phyloP scores from a whole-genome alignment of 2,113 vertebrate genomes.

The Cyanoderma ruficeps region DNA sequence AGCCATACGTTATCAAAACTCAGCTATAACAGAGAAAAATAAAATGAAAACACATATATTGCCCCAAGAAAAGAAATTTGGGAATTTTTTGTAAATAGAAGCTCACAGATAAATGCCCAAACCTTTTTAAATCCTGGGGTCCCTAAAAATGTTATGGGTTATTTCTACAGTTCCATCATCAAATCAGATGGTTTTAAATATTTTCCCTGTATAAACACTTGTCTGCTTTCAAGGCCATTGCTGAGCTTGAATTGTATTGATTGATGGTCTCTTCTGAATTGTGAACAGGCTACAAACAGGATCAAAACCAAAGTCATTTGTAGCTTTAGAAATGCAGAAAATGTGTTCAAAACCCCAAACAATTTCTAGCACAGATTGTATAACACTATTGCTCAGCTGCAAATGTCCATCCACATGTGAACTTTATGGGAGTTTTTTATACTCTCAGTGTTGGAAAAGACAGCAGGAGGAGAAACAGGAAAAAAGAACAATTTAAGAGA shows the following conservation, averaged over 20 bases:
- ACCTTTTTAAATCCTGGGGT: not conserved
- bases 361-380: not conserved
- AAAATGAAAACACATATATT: not conserved
- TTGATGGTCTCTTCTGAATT: not conserved
- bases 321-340: not conserved
- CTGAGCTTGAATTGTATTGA: not conserved
- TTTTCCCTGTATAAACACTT: not conserved
- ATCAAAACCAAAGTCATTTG: not conserved
- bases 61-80: not conserved
- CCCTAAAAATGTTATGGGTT: not conserved
- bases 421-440: not conserved
- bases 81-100: not conserved
- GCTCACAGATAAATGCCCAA: not conserved
- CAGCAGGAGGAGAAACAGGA: not conserved
- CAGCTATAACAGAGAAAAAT: not conserved
- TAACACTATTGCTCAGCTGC: not conserved
- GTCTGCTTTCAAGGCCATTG: not conserved
- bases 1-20: not conserved
- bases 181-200: not conserved
- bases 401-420: not conserved
- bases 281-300: not conserved
- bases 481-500: not conserved
- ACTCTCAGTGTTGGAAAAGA: not conserved
- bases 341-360: not conserved
- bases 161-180: not conserved